Evolutionary conservation across 2,797 vertebrate genomes (phyloP).

Genomic region (Pogonophryne albipinna): DNA sequence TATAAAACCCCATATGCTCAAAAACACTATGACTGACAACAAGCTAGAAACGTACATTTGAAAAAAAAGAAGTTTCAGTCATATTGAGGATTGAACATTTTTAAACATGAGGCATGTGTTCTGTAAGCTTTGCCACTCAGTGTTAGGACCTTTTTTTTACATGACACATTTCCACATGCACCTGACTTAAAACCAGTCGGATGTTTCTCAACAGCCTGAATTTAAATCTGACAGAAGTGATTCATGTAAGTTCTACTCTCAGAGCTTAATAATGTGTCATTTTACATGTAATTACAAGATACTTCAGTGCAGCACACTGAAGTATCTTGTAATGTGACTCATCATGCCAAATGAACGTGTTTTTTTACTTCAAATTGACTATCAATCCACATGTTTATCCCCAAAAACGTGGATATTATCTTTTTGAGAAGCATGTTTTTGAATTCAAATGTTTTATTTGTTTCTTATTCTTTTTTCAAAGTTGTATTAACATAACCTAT

Average conservation of each 20-base stretch:
- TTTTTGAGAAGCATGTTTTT: too few relatives aligned
- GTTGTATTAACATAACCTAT: neutral
- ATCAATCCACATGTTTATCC: too few relatives aligned
- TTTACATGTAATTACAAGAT: constrained; percentile 60
- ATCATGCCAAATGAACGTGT: constrained; percentile 40
- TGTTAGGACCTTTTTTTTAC: constrained; percentile 32
- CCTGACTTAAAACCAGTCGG: constrained; percentile 34
- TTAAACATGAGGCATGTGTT: constrained; percentile 24
- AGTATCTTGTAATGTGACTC: constrained; percentile 44
- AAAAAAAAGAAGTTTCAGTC: constrained; percentile 18
- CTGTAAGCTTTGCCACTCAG: constrained; percentile 51
- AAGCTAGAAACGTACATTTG: constrained; percentile 14
- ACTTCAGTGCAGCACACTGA: constrained; percentile 27
- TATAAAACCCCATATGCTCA: constrained; percentile 22
- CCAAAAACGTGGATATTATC: too few relatives aligned
- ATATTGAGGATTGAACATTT: neutral
- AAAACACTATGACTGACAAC: constrained; percentile 12
- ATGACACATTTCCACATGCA: constrained; percentile 9
- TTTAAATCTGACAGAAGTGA: constrained; percentile 60
- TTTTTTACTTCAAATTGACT: too few relatives aligned
- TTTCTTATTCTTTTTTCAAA: neutral
- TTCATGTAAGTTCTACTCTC: constrained; percentile 43
- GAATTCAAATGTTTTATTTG: neutral
- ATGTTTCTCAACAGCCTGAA: constrained; percentile 10
- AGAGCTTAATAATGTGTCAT: constrained; percentile 43